Evolutionary conservation across 2,113 vertebrate species (phyloP), one percentile per base, ranked within the genome.

Genomic region (Thryonomys swinderianus): DNA sequence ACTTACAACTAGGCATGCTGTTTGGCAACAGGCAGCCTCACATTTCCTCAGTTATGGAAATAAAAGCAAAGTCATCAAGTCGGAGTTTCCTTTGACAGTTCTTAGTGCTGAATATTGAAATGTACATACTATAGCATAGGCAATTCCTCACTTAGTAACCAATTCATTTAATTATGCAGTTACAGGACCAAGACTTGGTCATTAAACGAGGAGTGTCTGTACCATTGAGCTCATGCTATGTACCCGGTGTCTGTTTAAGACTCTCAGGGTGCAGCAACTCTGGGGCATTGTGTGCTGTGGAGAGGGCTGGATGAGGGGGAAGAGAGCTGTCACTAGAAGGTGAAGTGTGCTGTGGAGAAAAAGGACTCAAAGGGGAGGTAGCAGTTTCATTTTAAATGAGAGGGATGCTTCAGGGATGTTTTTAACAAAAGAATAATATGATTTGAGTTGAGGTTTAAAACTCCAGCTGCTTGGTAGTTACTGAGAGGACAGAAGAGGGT

Each of bases 391-490:
- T 91, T 61, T 51, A 0, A 45, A 67, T 4, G 14, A 93, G 59
- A 37, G 59, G 40, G 64, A 80, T 79, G 42, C 20, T 73, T 32
- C 10, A 3, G 4, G 27, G n/a, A 6, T 1, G 21, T 64, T 93
- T 76, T 40, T 27, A 61, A 16, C 30, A 62, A 69, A 64, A 17
- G 48, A 21, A 20, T 32, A 61, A n/a, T 64, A 73, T 85, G 37
- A 73, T 85, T 82, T 89, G 45, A 71, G 34, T 78, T 89, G 42
- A 94, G 42, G 66, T 76, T 82, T 30, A 61, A 69, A 86, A 42
- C 25, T 84, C 40, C 4, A n/a, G 48, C 32, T 66, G 34, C 45
- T 76, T 69, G 32, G 32, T 40, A 32, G 62, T 21, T 40, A 37
- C 20, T 42, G 30, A 73, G 18, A 3, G 30, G 40, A 55, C 45